These are phyloP conservation scores for Propithecus coquereli DNA, from an alignment of 2,113 vertebrate genomes.

Conservation along the genomic window DNA sequence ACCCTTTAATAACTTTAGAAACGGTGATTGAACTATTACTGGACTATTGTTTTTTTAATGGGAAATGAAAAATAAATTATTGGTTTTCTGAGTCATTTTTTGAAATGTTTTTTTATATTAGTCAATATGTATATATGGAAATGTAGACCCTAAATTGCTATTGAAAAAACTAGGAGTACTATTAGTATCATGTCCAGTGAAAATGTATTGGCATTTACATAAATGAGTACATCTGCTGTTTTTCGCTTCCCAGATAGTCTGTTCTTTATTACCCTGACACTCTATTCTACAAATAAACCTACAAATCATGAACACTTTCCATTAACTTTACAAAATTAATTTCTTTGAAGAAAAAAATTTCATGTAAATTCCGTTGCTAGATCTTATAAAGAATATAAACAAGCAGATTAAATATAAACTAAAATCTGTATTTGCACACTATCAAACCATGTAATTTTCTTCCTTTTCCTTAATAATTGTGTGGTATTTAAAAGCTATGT, in stretches of 20 bases:
- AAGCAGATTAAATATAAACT: neutral
- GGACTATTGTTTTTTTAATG: neutral
- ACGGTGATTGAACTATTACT: neutral
- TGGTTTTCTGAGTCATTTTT: neutral
- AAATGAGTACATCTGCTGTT: neutral
- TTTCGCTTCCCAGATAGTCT: neutral
- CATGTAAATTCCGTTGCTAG: neutral
- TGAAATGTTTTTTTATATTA: neutral
- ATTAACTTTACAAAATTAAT: neutral
- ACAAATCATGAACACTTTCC: neutral
- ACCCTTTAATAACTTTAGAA: neutral
- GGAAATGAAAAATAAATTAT: neutral
- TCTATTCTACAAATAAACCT: neutral
- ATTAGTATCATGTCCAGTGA: neutral
- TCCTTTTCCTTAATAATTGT: neutral
- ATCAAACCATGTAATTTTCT: neutral
- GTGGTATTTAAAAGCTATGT: neutral
- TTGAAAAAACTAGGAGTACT: neutral
- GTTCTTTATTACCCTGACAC: neutral
- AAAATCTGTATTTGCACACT: neutral
- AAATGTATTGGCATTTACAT: neutral
- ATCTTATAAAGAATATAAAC: neutral
- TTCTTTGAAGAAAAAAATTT: neutral
- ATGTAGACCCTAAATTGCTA: neutral
- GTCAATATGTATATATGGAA: neutral